Conservation (phyloP, 2,888 invertebrate species). For the Hydrotaea diabolus region DNA sequence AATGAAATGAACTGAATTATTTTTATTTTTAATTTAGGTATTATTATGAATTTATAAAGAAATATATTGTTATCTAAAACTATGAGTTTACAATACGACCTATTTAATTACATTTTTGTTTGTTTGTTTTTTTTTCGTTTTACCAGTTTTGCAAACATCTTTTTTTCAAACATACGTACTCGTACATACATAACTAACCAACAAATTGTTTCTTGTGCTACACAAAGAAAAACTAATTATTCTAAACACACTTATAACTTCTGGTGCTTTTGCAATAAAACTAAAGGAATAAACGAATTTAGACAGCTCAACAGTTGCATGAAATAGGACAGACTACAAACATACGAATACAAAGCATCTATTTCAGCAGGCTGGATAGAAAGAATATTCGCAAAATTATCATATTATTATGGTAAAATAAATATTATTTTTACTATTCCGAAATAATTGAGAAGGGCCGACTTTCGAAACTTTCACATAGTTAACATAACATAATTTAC, state of each 20-base stretch:
- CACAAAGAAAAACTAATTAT: slow-evolving; percentile 10
- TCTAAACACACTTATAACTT: slow-evolving; percentile 33
- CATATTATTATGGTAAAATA: neutral
- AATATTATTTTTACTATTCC: slow-evolving; percentile 40
- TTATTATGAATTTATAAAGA: slow-evolving; percentile 51
- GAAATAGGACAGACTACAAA: neutral
- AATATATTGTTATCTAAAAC: slow-evolving; percentile 41
- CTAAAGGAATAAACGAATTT: slow-evolving; percentile 48
- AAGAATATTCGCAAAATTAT: slow-evolving; percentile 24
- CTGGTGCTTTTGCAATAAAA: slow-evolving; percentile 53
- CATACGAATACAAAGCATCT: slow-evolving; percentile 61
- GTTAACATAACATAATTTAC: too few relatives aligned
- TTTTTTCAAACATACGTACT: slow-evolving; percentile 25
- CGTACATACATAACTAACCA: too few relatives aligned
- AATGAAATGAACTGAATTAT: slow-evolving; percentile 59
- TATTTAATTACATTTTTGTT: too few relatives aligned
- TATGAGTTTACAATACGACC: slow-evolving; percentile 44
- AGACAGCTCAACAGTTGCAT: neutral
- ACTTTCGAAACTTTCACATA: too few relatives aligned
- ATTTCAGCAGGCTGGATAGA: slow-evolving; percentile 78
- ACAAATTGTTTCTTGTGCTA: slow-evolving; percentile 37
- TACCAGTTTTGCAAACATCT: slow-evolving; percentile 22
- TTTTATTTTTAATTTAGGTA: slow-evolving; percentile 43
- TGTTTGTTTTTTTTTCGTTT: slow-evolving; percentile 36
- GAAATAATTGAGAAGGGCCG: neutral